Evolutionary conservation across 1,140 invertebrate species (phyloP).

Genomic region (Pogonognathellus flavescens): DNA sequence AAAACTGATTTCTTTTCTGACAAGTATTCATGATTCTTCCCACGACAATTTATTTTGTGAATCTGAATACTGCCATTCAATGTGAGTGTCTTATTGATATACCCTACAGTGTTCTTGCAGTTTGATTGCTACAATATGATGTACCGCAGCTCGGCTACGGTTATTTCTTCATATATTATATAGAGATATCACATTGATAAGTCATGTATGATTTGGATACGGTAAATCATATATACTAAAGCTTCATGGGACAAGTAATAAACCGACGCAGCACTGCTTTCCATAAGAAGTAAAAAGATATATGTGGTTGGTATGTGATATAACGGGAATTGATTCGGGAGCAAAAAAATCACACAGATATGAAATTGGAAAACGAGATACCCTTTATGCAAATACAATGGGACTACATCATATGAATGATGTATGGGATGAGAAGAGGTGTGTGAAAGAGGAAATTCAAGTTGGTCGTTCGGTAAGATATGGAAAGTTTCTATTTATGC

Average conservation of each 20-base stretch:
- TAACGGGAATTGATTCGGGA: background rate
- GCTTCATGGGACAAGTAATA: no score
- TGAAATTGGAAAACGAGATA: conserved; percentile 39
- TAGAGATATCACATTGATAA: no score
- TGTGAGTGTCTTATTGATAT: conserved; percentile 13
- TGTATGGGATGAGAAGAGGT: conserved; percentile 32
- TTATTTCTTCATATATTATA: background rate
- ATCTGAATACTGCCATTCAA: conserved; percentile 7
- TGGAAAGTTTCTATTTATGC: conserved; percentile 49
- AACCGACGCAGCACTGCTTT: background rate
- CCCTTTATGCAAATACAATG: conserved; percentile 44
- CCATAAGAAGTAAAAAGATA: background rate
- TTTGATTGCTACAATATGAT: conserved; percentile 33
- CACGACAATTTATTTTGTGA: conserved; percentile 38
- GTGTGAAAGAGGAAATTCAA: conserved; percentile 39
- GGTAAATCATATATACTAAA: no score
- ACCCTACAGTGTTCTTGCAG: conserved; percentile 1
- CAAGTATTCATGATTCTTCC: background rate
- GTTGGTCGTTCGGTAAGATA: conserved; percentile 1
- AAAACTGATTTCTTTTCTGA: background rate
- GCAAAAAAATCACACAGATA: background rate
- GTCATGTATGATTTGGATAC: no score
- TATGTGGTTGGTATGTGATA: background rate
- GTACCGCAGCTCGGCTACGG: background rate
- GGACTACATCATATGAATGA: conserved; percentile 42